Base-by-base conservation (phyloP, 2,113 vertebrate species). In the Mirounga angustirostris region DNA sequence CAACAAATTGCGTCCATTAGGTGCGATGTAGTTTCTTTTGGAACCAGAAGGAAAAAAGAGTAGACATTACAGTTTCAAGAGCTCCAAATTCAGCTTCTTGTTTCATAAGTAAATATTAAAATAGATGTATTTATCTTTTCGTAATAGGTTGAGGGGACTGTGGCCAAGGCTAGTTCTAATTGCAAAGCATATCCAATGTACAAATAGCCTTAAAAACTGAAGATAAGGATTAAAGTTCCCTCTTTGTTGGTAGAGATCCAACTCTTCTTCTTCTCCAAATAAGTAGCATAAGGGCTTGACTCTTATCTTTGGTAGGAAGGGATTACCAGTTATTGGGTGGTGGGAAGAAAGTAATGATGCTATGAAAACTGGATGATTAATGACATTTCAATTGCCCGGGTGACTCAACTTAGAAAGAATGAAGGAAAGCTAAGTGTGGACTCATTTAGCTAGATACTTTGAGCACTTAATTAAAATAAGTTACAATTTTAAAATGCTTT, bases 1-100 rank as follows among this genome's bases (percentile, higher is more conserved):
- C 36, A 98, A 96, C 22, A 96, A 58, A 87, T 79, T 94, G 21
- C 91, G 33, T 46, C 96, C 94, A 95, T 95, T 98, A 97, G 22
- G 50, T 79, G 46, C 91, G 69, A 97, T 80, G 14, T 40, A 93
- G 89, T 87, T 97, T 90, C 87, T 97, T 98, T 36, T 26, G 33
- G 40, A 93, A 91, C 5, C 50, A 4, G 93, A 89, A 91, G n/a
- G 56, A 7, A 15, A 61, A 46, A 18, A 52, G 1, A 89, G 18
- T 56, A 4, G 30, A 33, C 5, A 58, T 82, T 76, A 46, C 12
- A 90, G 30, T 54, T 86, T 67, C 69, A 96, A 36, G 28, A 81
- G 16, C 33, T 96, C 92, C 83, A 97, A 97, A 94, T 74, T 92
- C 33, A 95, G 26, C 50, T 96, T 95, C 94, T 73, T 69, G 63